phyloP scores from a whole-genome alignment of 1,140 invertebrate genomes.

The Cotesia typhae region DNA sequence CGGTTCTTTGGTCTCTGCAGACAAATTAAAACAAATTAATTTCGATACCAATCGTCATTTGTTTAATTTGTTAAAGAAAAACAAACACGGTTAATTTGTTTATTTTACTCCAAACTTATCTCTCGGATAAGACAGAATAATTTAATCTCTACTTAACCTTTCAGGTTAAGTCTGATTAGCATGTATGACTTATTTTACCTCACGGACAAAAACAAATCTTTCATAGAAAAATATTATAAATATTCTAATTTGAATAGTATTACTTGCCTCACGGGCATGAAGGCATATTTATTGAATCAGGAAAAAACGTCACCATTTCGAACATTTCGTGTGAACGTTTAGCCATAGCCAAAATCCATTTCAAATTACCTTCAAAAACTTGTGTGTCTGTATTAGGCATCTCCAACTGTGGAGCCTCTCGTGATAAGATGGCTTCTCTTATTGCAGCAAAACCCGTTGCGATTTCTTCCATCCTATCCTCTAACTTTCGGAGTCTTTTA shows the following conservation, averaged over 20 bases:
- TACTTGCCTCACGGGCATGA: not conserved
- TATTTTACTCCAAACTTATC: not conserved
- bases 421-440: not conserved
- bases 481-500: not conserved
- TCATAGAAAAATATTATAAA: not conserved
- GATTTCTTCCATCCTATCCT: not conserved
- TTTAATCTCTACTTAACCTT: not conserved
- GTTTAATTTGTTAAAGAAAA: not conserved
- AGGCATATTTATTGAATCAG: not conserved
- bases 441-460: not conserved
- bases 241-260: not conserved
- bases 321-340: conserved; percentile 5
- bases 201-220: not conserved
- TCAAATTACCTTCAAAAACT: not conserved
- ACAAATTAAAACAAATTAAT: no score
- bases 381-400: not conserved
- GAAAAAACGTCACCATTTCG: not conserved
- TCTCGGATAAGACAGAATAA: not conserved
- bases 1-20: no score
- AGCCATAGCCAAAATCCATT: not conserved
- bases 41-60: not conserved
- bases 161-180: not conserved
- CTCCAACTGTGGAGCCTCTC: not conserved
- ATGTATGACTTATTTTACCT: not conserved
- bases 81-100: not conserved